Conservation (phyloP, 2,888 invertebrate species). For the Ennomos fuscantarius region DNA sequence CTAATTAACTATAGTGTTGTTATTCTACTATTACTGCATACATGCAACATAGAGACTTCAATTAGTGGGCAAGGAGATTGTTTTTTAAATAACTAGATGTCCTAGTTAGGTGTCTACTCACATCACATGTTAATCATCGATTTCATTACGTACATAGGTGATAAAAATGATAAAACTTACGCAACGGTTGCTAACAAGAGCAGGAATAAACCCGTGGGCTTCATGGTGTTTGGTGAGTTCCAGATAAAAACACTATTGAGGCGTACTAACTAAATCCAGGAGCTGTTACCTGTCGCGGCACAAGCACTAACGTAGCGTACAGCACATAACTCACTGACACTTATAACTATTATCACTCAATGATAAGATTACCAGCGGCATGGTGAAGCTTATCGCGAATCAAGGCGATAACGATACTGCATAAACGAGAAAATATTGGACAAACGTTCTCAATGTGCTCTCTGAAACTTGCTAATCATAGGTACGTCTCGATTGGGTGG, state of each 20-base stretch:
- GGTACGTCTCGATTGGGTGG: neutral
- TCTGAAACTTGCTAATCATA: conserved; percentile 26
- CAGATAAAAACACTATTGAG: conserved; percentile 50
- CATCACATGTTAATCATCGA: conserved; percentile 9
- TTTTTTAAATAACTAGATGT: conserved; percentile 8
- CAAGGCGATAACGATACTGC: conserved; percentile 76
- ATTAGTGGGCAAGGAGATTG: neutral
- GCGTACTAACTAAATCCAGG: conserved; percentile 61
- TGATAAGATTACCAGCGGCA: conserved; percentile 81
- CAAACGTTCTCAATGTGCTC: conserved; percentile 54
- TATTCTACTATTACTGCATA: no score
- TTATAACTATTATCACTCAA: conserved; percentile 82
- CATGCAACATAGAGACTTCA: no score
- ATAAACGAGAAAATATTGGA: conserved; percentile 67
- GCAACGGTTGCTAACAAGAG: conserved; percentile 62
- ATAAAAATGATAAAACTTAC: conserved; percentile 62
- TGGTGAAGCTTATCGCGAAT: conserved; percentile 80
- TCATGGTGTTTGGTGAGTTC: conserved; percentile 74
- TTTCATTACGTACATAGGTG: conserved; percentile 17
- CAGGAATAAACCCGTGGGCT: conserved; percentile 58
- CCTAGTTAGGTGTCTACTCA: conserved; percentile 9
- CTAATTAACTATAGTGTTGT: no score
- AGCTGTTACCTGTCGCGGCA: conserved; percentile 66
- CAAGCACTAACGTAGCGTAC: conserved; percentile 70
- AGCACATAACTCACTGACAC: conserved; percentile 82